phyloP scores from a whole-genome alignment of 2,797 vertebrate genomes.

The Xenentodon cancila region DNA sequence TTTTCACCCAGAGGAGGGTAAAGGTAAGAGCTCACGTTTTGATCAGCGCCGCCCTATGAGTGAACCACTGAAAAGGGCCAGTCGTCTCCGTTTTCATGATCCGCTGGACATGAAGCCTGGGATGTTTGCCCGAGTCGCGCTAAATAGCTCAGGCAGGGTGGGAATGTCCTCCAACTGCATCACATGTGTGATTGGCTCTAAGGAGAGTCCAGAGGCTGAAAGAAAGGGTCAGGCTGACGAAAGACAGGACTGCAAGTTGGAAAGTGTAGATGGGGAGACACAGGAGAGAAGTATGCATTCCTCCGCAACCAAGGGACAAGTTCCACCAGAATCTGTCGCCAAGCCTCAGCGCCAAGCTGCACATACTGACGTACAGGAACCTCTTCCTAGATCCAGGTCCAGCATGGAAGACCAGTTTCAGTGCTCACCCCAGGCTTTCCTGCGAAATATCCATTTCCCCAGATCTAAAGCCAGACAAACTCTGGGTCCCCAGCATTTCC shows the following conservation, averaged over 20 bases:
- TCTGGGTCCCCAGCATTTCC: conserved; percentile 54
- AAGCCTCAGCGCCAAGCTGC: conserved; percentile 21
- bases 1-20: conserved; percentile 80
- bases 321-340: conserved; percentile 32
- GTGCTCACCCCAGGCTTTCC: conserved; percentile 35
- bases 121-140: conserved; percentile 85
- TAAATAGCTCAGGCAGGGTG: conserved; percentile 87
- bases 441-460: conserved; percentile 50
- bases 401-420: conserved; percentile 45
- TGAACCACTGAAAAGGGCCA: conserved; percentile 85
- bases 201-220: conserved; percentile 86
- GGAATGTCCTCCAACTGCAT: conserved; percentile 94
- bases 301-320: conserved; percentile 43
- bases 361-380: conserved; percentile 28
- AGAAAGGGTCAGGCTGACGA: conserved; percentile 64
- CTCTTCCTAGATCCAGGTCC: conserved; percentile 28
- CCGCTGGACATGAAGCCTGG: conserved; percentile 75
- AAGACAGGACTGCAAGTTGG: conserved; percentile 24
- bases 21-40: conserved; percentile 90
- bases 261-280: conserved; percentile 18
- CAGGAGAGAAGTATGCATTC: conserved; percentile 31
- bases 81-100: conserved; percentile 78
- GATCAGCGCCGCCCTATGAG: conserved; percentile 76
- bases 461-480: conserved; percentile 67
- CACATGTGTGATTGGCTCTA: conserved; percentile 89